Evolutionary conservation across 2,797 vertebrate species (phyloP).

Genomic region (Phylloscopus collybita): DNA sequence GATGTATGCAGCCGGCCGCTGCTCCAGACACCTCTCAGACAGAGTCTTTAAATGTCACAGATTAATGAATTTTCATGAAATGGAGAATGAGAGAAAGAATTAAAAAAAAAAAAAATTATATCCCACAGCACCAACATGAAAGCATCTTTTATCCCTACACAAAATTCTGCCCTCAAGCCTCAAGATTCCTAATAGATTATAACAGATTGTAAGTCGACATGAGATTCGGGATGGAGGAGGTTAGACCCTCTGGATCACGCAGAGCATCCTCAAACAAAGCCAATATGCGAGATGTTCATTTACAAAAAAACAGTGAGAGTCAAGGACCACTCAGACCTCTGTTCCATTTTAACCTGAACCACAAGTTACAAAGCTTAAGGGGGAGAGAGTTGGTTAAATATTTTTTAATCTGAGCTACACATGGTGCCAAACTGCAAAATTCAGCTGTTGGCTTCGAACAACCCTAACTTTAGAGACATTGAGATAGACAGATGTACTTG

Average conservation of each 20-base stretch:
- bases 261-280: constrained; percentile 27
- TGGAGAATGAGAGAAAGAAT: constrained; percentile 60
- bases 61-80: constrained; percentile 88
- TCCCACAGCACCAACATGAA: constrained; percentile 56
- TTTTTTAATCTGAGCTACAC: not conserved
- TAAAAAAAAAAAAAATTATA: constrained; percentile 20
- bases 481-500: not conserved
- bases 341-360: not conserved
- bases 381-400: not conserved
- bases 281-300: not conserved
- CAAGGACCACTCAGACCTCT: not conserved
- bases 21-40: constrained; percentile 84
- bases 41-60: constrained; percentile 85
- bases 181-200: constrained; percentile 49
- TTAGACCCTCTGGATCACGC: constrained; percentile 27
- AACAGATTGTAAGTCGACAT: constrained; percentile 15
- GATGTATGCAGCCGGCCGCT: constrained; percentile 79
- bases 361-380: not conserved
- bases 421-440: constrained; percentile 6
- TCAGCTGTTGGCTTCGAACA: not conserved
- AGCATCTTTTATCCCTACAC: constrained; percentile 50
- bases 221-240: not conserved
- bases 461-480: not conserved
- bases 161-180: constrained; percentile 52
- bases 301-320: not conserved